phyloP scores from a whole-genome alignment of 2,888 invertebrate genomes.

The Boloria euphrosyne region DNA sequence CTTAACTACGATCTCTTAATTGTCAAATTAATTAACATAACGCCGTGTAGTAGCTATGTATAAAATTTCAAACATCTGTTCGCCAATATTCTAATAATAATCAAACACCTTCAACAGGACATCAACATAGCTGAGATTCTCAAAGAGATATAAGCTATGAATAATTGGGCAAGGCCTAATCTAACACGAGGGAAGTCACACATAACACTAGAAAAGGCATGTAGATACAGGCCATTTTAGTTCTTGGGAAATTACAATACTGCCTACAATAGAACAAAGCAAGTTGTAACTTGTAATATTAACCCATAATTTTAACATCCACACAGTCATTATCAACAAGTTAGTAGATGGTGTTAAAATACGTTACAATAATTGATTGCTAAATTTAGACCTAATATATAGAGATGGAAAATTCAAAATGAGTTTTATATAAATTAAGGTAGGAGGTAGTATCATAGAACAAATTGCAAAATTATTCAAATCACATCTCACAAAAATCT shows the following conservation, averaged over 20 bases:
- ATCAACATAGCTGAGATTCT: slow-evolving; percentile 13
- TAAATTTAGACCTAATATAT: slow-evolving; percentile 4
- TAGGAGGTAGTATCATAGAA: slow-evolving; percentile 38
- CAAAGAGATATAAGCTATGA: slow-evolving; percentile 1
- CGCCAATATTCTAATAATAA: slow-evolving; percentile 8
- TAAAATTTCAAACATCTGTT: neutral
- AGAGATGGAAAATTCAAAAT: neutral
- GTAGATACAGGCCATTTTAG: slow-evolving; percentile 3
- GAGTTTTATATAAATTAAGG: neutral
- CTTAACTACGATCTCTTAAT: too few relatives aligned
- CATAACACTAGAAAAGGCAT: neutral
- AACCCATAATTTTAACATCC: slow-evolving; percentile 26
- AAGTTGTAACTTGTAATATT: slow-evolving; percentile 9
- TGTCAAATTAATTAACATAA: too few relatives aligned
- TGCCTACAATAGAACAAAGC: slow-evolving; percentile 17
- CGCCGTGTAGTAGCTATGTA: neutral
- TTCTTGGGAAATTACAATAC: slow-evolving; percentile 11
- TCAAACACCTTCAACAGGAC: slow-evolving; percentile 9
- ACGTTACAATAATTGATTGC: neutral
- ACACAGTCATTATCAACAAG: slow-evolving; percentile 37
- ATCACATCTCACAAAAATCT: slow-evolving; percentile 44
- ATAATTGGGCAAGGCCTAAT: slow-evolving; percentile 9
- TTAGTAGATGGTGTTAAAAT: slow-evolving; percentile 27
- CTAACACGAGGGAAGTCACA: neutral
- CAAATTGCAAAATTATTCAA: slow-evolving; percentile 70